Percentiles rank a stretch among this genome's conserved stretches.
Conservation (phyloP, 2,113 vertebrate species). For the Patagioenas fasciata region DNA sequence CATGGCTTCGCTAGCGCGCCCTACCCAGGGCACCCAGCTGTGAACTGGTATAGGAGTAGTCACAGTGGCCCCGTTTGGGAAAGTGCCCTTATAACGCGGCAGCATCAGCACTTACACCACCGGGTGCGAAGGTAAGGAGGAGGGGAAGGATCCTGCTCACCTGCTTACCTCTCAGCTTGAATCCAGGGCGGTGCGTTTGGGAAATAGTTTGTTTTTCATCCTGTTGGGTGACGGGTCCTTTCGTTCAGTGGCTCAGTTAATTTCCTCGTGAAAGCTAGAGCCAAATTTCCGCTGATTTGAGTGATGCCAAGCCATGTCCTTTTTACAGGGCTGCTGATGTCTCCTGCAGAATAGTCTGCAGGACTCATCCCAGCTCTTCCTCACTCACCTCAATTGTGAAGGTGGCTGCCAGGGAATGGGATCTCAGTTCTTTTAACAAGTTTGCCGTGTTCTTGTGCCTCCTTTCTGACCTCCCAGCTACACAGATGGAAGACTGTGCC, state of each 20-base stretch:
- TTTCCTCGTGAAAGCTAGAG: not conserved
- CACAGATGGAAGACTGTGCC: not conserved
- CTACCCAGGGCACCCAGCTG: conserved; percentile 82
- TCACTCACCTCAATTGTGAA: not conserved
- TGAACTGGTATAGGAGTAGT: conserved; percentile 90
- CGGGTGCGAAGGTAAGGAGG: conserved; percentile 90
- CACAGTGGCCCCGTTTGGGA: conserved; percentile 88
- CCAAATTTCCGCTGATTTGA: accelerated
- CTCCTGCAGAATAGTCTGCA: not conserved
- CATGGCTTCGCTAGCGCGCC: conserved; percentile 86
- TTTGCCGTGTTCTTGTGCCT: not conserved
- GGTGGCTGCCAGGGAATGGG: conserved; percentile 1
- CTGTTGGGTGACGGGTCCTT: accelerated
- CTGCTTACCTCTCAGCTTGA: conserved; percentile 9
- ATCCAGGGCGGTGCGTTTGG: accelerated
- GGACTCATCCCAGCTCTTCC: not conserved
- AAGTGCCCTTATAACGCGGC: conserved; percentile 84
- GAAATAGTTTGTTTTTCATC: not conserved
- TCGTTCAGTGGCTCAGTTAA: not conserved
- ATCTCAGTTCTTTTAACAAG: not conserved
- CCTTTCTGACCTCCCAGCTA: not conserved
- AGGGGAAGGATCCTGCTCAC: conserved; percentile 6
- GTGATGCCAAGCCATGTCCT: not conserved
- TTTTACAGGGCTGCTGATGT: not conserved
- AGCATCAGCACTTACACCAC: conserved; percentile 80